Conservation (phyloP, 2,113 vertebrate genomes). For the Lanius ludovicianus region DNA sequence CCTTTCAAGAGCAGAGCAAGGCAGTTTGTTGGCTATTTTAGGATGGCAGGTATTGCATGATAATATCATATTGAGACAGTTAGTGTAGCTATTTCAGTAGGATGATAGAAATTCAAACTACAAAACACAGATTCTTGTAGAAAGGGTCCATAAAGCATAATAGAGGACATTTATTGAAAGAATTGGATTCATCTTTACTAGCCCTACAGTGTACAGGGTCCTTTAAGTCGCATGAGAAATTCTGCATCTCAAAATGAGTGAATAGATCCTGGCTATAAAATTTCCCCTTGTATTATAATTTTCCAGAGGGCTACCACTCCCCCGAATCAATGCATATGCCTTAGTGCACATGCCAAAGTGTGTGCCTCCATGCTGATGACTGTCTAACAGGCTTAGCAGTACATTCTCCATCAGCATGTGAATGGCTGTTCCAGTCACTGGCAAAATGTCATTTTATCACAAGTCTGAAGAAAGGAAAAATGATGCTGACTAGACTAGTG, state of each 20-base stretch:
- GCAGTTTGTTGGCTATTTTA: neutral
- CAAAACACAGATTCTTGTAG: neutral
- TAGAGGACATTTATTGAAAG: neutral
- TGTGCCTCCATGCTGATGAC: neutral
- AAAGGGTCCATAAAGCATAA: neutral
- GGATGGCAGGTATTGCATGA: neutral
- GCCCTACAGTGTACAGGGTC: neutral
- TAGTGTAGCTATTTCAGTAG: neutral
- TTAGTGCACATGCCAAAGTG: neutral
- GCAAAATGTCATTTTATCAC: neutral
- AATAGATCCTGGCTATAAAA: neutral
- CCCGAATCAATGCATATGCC: neutral
- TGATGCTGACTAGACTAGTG: neutral
- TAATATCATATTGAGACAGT: neutral
- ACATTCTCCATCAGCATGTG: neutral
- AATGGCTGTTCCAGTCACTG: neutral
- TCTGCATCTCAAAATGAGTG: neutral
- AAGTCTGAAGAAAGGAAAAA: neutral
- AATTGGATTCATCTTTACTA: neutral
- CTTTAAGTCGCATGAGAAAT: neutral
- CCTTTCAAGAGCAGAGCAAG: neutral
- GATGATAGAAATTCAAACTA: neutral
- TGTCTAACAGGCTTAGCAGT: neutral
- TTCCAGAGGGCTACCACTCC: neutral
- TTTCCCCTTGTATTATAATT: neutral